A percentile compares a stretch with the other conserved stretches of the same genome.
phyloP scores from a whole-genome alignment of 2,888 invertebrate species.

The Drosophila kuntzei region DNA sequence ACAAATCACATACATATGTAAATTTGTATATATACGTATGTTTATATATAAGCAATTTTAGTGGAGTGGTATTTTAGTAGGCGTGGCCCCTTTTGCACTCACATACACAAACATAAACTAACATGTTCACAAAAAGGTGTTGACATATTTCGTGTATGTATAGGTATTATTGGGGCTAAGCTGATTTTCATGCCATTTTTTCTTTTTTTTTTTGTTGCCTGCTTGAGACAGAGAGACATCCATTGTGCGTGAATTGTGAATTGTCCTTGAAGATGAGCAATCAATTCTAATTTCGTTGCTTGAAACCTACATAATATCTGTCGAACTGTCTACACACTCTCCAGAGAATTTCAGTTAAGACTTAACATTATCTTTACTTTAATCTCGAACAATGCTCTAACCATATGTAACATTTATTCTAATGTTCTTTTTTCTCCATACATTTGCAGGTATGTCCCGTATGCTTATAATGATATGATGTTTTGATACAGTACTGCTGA shows the following conservation, averaged over 20 bases:
- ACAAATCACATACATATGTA: constrained; percentile 45
- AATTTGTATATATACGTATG: constrained; percentile 24
- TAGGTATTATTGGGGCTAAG: constrained; percentile 64
- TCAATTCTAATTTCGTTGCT: constrained; percentile 70
- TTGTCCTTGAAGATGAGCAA: constrained; percentile 54
- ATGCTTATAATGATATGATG: constrained; percentile 5
- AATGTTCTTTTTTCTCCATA: constrained; percentile 27
- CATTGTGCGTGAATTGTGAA: constrained; percentile 38
- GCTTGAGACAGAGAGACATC: not conserved
- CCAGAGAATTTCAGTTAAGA: constrained; percentile 6
- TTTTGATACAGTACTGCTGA: constrained; percentile 1
- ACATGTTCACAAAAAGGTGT: constrained; percentile 59
- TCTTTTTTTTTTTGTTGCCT: not conserved
- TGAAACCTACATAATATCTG: not conserved
- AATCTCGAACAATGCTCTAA: not conserved
- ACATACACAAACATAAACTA: constrained; percentile 1
- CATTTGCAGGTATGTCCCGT: constrained; percentile 60
- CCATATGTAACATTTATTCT: constrained; percentile 1
- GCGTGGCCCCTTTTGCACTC: constrained; percentile 37
- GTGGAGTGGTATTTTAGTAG: constrained; percentile 49
- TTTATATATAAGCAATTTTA: constrained; percentile 37
- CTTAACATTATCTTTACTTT: constrained; percentile 5
- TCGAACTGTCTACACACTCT: constrained; percentile 15
- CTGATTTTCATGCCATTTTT: constrained; percentile 42
- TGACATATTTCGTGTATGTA: constrained; percentile 67